Evolutionary conservation across 2,888 invertebrate species (phyloP), one percentile per base, ranked within the genome.

Genomic region (Parascotia fuliginaria): DNA sequence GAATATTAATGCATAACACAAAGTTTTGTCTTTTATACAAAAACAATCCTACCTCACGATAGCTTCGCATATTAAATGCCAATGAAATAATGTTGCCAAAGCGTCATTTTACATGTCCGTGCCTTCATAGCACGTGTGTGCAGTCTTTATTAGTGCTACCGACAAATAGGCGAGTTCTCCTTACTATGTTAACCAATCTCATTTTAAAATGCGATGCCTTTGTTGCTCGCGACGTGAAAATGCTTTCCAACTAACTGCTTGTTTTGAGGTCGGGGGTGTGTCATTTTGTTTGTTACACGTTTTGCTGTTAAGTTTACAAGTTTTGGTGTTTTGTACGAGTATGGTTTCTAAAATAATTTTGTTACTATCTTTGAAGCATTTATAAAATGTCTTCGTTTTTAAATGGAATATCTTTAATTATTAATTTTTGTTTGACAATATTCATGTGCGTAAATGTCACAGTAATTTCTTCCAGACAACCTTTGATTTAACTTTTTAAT

Each of bases 101-200:
- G 38, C 42, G 22, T 3, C 39, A 52, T 52, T 52, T 46, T 73
- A 73, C 0, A 15, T 16, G 29, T 13, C 36, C 22, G 24, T 39
- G 49, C 41, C 38, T 53, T 37, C 16, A 28, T 42, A 42, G 39
- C 60, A 61, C 61, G 58, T 64, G 58, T 60, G 66, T 75, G 78
- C 75, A 74, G 75, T 77, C 77, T 81, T 81, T 81, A 81, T 81
- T 79, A 81, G 70, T 60, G 60, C 65, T 67, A 58, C 67, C 69
- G 71, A 79, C 80, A 77, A 77, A 81, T 78, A 75, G 67, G 67
- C 49, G 53, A 70, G 61, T 67, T 62, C 48, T 48, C 54, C 50
- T 50, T 67, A 67, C 69, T 58, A 61, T 43, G 56, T 59, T 60
- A 51, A 49, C 54, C 51, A 55, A 66, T 55, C 65, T 65, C 61